Evolutionary conservation across 2,888 invertebrate species (phyloP), one percentile per base, ranked within the genome.

Genomic region (Argynnis bischoffii): DNA sequence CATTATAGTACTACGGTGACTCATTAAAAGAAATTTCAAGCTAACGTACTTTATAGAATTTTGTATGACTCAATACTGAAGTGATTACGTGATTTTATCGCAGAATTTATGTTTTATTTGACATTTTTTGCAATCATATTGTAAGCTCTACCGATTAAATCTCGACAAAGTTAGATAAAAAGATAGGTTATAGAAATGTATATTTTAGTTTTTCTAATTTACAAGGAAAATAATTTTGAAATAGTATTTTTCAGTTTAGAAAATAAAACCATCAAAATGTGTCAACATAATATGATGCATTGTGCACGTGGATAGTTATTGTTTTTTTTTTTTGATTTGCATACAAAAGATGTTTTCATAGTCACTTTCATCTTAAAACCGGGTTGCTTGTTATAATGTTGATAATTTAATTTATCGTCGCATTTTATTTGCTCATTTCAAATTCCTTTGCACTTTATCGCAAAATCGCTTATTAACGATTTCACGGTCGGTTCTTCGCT

Each of bases 1-100:
- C 87, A 88, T 89, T 90, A 69, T 76, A 74, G 72, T 48, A 51
- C 35, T 41, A 67, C 55, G 69, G 81, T 91, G 90, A 90, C 85
- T 91, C 92, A 91, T 92, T 90, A 88, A 88, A 90, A 85, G 89
- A 77, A 78, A 61, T 61, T 77, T 73, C 74, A 70, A 73, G 70
- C 69, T 72, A 72, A 66, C 70, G 72, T 72, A 71, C 72, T 72
- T 73, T 74, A 69, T 74, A 72, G 72, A 64, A 76, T 75, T 77
- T 75, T 74, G 72, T 76, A 59, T 61, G 72, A 74, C 69, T 75
- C 73, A 74, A 70, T 50, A 26, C 26, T 48, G n/a, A 57, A 57
- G 60, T 60, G 60, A 61, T 61, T 61, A 51, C 51, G 41, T 53
- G 61, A 61, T 53, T 61, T 61, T 61, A 61, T 53, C 61, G 35